These are phyloP conservation scores for Chaenogobius annularis DNA, from an alignment of 2,113 vertebrate species.

Conservation along the genomic window DNA sequence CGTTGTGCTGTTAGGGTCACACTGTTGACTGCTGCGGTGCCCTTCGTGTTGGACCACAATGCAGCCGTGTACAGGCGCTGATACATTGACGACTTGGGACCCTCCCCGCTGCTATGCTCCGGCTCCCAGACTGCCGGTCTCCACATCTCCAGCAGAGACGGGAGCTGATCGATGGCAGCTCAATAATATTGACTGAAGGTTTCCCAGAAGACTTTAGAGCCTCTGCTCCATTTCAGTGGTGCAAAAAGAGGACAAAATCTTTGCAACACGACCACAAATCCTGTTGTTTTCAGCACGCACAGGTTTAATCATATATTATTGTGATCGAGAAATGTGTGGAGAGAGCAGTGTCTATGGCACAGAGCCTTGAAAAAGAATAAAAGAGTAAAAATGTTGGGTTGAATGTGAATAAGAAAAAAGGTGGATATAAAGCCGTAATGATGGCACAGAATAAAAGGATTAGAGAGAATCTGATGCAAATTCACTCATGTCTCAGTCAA, in stretches of 20 bases:
- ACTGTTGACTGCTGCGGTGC: constrained; percentile 47
- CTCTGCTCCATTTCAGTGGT: constrained; percentile 46
- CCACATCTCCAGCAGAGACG: constrained; percentile 44
- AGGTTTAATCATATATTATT: background rate
- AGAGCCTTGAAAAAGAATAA: background rate
- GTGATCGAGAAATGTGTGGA: background rate
- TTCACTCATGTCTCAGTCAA: constrained; percentile 28
- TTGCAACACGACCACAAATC: constrained; percentile 7
- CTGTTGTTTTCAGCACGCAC: constrained; percentile 14
- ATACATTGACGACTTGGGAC: constrained; percentile 22
- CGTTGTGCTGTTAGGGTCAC: constrained; percentile 32
- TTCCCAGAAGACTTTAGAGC: constrained; percentile 47
- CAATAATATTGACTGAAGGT: constrained; percentile 63
- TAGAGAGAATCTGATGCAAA: constrained; percentile 22
- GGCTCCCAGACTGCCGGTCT: constrained; percentile 66
- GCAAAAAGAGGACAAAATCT: constrained; percentile 14
- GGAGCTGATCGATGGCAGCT: constrained; percentile 64
- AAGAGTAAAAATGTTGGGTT: constrained; percentile 1
- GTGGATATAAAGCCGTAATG: constrained; percentile 20
- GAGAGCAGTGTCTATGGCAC: constrained; percentile 5
- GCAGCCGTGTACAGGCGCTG: constrained; percentile 3
- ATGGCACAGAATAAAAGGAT: constrained; percentile 19
- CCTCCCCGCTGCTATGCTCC: constrained; percentile 30
- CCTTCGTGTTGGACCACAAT: constrained; percentile 29
- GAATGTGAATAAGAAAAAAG: constrained; percentile 5